phyloP scores from a whole-genome alignment of 2,797 vertebrate genomes.

The Bradypodion pumilum region DNA sequence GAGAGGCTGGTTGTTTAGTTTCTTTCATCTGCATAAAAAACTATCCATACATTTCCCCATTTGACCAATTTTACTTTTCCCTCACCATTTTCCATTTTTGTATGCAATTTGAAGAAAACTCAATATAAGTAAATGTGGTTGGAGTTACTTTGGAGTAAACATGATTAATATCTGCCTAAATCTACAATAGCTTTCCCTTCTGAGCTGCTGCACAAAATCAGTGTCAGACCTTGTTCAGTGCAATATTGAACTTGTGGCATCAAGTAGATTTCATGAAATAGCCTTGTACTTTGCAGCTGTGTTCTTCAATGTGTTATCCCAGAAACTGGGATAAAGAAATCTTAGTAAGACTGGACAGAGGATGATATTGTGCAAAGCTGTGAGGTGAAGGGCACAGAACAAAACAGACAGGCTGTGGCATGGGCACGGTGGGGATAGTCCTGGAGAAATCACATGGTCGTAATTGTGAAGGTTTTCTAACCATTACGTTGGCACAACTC shows the following conservation, averaged over 20 bases:
- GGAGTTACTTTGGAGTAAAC: background rate
- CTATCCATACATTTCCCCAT: background rate
- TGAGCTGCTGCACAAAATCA: background rate
- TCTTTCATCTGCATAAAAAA: background rate
- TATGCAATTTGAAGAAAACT: background rate
- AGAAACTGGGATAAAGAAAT: background rate
- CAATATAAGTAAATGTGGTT: background rate
- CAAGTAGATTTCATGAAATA: background rate
- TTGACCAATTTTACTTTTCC: background rate
- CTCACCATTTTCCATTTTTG: background rate
- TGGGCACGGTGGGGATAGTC: background rate
- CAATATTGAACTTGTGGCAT: background rate
- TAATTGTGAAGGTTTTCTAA: background rate
- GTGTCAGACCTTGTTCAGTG: background rate
- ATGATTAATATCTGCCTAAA: background rate
- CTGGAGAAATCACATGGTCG: background rate
- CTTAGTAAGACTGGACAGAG: background rate
- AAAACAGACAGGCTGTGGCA: background rate
- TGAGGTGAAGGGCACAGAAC: background rate
- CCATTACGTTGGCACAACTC: background rate
- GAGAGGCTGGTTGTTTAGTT: background rate
- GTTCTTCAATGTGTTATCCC: background rate
- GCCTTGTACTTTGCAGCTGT: background rate
- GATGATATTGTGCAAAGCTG: background rate
- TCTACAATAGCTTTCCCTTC: background rate